Base-by-base conservation (phyloP, 2,888 invertebrate genomes). In the Sinodicranocentrus sp. region DNA sequence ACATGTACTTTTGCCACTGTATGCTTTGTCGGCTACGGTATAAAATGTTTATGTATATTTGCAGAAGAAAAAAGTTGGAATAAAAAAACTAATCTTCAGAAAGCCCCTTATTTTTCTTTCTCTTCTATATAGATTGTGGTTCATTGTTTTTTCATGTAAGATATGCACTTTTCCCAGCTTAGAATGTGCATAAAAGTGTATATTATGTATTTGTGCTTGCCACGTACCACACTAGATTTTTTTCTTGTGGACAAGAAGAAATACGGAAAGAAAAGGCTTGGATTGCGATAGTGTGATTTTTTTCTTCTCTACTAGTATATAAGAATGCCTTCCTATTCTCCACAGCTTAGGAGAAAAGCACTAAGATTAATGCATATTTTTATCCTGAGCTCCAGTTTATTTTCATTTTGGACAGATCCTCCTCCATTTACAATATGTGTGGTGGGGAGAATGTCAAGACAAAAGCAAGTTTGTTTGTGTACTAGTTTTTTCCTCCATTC, bases 11-110 rank as follows among this genome's bases (percentile, higher is more conserved):
- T n/a, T n/a, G n/a, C n/a, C n/a, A n/a, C n/a, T n/a, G n/a, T n/a
- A n/a, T n/a, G n/a, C n/a, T 39, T 39, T 39, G 13, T 39, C 5
- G 39, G 13, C 39, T 39, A 39, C 39, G 6, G 5, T 39, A 39
- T 13, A 48, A n/a, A 8, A 48, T 13, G 48, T 15, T 13, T 48
- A 48, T 48, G 8, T 48, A 13, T 48, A 15, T 48, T 15, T 48
- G 25, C 57, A 57, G n/a, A 25, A 19, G 28, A 33, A 28, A 61
- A 61, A 21, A 61, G 17, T 57, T 57, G 57, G 61, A 21, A 26
- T 61, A 61, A 26, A 21, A 48, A 48, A 61, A 61, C 28, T 28
- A 61, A 61, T 61, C 61, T 61, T 61, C 28, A 61, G 28, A 61
- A 61, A 61, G 61, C 61, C 61, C 61, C 17, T 6, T 23, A 28